phyloP scores from a whole-genome alignment of 2,888 invertebrate species.

The Prenolepis imparis region DNA sequence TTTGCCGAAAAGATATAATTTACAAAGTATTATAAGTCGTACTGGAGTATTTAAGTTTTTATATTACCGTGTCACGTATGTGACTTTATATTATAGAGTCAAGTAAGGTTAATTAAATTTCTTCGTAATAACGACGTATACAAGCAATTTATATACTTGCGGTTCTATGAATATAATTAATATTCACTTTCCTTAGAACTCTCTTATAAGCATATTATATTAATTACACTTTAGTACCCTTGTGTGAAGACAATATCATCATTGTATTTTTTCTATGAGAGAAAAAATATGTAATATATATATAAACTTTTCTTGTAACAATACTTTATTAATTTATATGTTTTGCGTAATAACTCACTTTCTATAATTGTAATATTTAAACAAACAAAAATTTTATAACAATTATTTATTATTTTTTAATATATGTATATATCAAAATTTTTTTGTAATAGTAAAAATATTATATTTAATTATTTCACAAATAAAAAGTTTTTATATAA shows the following conservation, averaged over 20 bases:
- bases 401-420: neutral
- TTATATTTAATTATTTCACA: neutral
- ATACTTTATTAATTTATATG: too few species aligned
- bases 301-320: too few species aligned
- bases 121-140: conserved; percentile 57
- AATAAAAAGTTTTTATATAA: neutral
- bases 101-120: conserved; percentile 72
- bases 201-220: conserved; percentile 21
- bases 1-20: neutral
- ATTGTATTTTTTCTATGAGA: neutral
- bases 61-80: conserved; percentile 12
- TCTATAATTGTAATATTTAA: too few species aligned
- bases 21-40: neutral
- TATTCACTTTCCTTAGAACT: conserved; percentile 52
- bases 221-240: neutral
- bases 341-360: too few species aligned
- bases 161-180: conserved; percentile 47
- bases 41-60: conserved; percentile 10
- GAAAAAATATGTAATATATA: neutral
- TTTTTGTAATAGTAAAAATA: neutral
- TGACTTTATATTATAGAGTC: conserved; percentile 65
- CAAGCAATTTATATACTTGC: conserved; percentile 24
- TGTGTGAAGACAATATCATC: neutral
- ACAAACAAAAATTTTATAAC: too few species aligned
- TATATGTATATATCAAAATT: too few species aligned